Evolutionary conservation across 2,888 invertebrate genomes (phyloP).

Genomic region (Pyrochroa serraticornis): DNA sequence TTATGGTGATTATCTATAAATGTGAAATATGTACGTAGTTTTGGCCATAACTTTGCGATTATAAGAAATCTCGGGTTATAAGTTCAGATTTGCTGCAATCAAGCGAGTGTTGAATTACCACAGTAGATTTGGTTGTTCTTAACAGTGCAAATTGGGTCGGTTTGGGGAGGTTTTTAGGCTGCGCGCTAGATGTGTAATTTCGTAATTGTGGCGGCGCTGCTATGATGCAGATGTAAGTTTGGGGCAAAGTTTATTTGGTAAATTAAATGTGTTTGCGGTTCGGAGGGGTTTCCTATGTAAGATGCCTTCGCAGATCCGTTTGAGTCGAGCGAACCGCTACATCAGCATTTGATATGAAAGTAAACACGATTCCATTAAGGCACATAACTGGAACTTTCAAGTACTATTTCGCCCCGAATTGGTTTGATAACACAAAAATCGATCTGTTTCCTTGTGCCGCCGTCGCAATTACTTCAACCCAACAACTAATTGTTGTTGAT

Average conservation of each 20-base stretch:
- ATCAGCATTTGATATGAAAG: constrained; percentile 50
- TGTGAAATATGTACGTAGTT: no score
- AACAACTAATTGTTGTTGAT: no score
- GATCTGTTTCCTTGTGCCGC: background rate
- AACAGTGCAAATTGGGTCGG: no score
- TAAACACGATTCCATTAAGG: constrained; percentile 50
- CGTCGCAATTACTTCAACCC: no score
- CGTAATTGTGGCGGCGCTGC: constrained; percentile 7
- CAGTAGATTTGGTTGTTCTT: no score
- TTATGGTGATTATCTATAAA: no score
- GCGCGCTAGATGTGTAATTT: background rate
- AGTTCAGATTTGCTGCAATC: no score
- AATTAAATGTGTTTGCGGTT: constrained; percentile 40
- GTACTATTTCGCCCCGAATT: constrained; percentile 21
- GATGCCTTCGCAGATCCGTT: constrained; percentile 38
- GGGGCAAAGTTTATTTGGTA: constrained; percentile 36
- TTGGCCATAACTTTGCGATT: no score
- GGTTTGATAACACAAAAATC: constrained; percentile 20
- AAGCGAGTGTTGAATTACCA: no score
- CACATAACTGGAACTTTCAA: constrained; percentile 38
- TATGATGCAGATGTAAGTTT: constrained; percentile 9
- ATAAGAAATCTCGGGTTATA: no score
- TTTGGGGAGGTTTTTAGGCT: background rate
- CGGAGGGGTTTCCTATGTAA: constrained; percentile 38
- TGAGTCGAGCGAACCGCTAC: constrained; percentile 34